Percentiles rank a stretch among this genome's conserved stretches.
phyloP scores from a whole-genome alignment of 2,797 vertebrate genomes.

The Alcedo atthis region DNA sequence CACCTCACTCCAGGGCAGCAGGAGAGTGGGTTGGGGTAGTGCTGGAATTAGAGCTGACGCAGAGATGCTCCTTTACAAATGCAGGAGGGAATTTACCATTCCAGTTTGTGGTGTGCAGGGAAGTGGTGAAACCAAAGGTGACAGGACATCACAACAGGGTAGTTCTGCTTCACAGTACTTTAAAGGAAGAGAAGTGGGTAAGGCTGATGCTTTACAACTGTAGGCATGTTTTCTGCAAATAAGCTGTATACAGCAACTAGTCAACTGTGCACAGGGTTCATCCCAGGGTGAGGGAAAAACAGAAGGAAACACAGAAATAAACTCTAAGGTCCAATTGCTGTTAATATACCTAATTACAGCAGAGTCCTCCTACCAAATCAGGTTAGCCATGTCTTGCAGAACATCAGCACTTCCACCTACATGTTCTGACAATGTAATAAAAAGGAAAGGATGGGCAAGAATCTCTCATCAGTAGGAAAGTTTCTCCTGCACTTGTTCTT shows the following conservation, averaged over 20 bases:
- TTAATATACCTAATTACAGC: not conserved
- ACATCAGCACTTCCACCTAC: not conserved
- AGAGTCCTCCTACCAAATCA: not conserved
- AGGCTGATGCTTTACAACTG: not conserved
- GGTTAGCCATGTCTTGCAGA: not conserved
- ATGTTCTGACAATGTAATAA: not conserved
- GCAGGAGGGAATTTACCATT: not conserved
- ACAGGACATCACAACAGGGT: not conserved
- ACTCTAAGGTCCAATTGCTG: not conserved
- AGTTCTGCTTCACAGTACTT: not conserved
- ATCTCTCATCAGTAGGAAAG: not conserved
- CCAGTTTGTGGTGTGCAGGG: not conserved
- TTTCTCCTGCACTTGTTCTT: not conserved
- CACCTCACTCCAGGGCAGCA: not conserved
- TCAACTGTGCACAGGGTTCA: not conserved
- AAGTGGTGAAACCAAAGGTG: not conserved
- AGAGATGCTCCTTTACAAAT: not conserved
- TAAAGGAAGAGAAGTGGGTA: not conserved
- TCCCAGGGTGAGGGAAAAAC: not conserved
- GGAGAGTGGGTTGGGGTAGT: not conserved
- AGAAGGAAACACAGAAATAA: not conserved
- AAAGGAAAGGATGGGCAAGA: not conserved
- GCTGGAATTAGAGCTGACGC: not conserved
- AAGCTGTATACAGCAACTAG: not conserved
- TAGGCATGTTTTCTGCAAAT: not conserved